Conservation (phyloP, 2,888 invertebrate genomes). For the Cenopis cana region DNA sequence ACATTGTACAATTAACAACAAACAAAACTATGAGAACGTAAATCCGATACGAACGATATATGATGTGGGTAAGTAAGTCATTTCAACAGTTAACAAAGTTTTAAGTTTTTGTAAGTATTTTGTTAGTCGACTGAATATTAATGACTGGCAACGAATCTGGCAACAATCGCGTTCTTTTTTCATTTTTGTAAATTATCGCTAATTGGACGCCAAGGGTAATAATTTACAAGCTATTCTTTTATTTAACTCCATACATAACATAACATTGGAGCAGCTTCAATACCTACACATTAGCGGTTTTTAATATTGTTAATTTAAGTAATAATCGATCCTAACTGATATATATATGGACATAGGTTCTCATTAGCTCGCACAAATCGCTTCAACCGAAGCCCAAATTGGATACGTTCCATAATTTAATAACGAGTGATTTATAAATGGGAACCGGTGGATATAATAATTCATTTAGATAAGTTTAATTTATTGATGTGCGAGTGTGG, state of each 20-base stretch:
- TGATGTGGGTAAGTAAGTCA: no score
- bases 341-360: constrained; percentile 9
- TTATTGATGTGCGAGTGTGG: constrained; percentile 51
- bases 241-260: background rate
- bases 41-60: no score
- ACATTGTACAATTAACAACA: no score
- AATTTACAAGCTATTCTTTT: background rate
- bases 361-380: constrained; percentile 31
- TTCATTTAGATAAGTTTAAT: constrained; percentile 59
- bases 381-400: constrained; percentile 24
- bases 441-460: constrained; percentile 52
- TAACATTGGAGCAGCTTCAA: background rate
- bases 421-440: constrained; percentile 54
- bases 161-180: no score
- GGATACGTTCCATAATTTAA: constrained; percentile 48
- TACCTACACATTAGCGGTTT: background rate
- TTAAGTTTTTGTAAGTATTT: no score
- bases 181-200: no score
- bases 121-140: no score
- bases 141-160: no score
- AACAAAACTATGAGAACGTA: no score
- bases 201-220: background rate
- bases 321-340: constrained; percentile 1
- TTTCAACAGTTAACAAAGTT: no score
- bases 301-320: background rate